Evolutionary conservation across 2,113 vertebrate genomes (phyloP).

Genomic region (Regulus satrapa): DNA sequence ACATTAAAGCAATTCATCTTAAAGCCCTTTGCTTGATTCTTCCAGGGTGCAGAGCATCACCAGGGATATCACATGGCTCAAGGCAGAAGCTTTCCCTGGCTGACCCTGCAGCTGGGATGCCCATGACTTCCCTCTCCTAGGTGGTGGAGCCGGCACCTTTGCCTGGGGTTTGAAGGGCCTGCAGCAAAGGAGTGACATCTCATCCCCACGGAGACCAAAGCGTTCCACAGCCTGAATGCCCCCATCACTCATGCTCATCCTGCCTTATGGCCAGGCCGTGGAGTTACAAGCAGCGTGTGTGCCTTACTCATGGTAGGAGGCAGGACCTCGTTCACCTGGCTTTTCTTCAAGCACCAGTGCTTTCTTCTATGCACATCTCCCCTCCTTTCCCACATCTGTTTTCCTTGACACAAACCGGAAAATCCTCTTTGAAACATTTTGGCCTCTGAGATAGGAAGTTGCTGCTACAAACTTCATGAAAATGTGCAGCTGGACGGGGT

Average conservation of each 20-base stretch:
- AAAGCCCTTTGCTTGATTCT: neutral
- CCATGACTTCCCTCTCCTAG: neutral
- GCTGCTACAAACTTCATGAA: neutral
- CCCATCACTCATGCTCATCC: fast-evolving
- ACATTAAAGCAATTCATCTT: neutral
- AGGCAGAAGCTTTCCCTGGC: neutral
- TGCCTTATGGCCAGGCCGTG: neutral
- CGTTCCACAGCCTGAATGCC: neutral
- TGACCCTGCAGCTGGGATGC: neutral
- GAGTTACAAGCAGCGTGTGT: fast-evolving
- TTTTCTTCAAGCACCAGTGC: neutral
- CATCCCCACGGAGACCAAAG: neutral
- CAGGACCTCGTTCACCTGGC: neutral
- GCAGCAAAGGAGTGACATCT: neutral
- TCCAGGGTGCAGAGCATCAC: neutral
- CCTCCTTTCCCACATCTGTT: neutral
- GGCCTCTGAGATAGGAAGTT: neutral
- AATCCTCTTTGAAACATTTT: neutral
- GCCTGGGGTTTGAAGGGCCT: neutral
- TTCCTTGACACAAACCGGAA: neutral
- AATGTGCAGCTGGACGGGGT: neutral
- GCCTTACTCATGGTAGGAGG: neutral
- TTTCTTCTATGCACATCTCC: neutral
- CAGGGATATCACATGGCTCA: neutral
- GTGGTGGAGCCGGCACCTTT: neutral